phyloP scores from a whole-genome alignment of 2,113 vertebrate species.

The Stegostoma tigrinum region DNA sequence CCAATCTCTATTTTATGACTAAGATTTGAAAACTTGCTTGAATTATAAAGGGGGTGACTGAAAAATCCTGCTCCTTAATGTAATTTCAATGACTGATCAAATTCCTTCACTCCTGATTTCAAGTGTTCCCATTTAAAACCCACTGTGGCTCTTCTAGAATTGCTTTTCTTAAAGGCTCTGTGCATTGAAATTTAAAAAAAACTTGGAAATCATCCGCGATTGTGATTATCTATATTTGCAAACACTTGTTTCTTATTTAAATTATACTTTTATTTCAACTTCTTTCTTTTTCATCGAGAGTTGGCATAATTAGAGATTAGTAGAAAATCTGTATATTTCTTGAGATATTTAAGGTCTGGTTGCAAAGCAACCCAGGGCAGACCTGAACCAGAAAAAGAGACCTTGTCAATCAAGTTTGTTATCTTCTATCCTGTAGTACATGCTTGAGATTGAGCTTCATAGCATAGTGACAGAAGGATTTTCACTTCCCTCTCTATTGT shows the following conservation, averaged over 20 bases:
- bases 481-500: background rate
- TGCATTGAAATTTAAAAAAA: background rate
- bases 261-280: background rate
- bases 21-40: background rate
- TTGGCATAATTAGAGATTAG: background rate
- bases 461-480: background rate
- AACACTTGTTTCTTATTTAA: background rate
- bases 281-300: background rate
- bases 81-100: background rate
- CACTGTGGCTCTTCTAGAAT: background rate
- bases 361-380: slow-evolving; percentile 3
- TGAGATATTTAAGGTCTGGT: background rate
- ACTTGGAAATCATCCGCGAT: background rate
- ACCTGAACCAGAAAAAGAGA: slow-evolving; percentile 11
- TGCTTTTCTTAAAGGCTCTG: background rate
- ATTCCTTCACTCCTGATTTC: background rate
- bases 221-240: no score
- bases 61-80: background rate
- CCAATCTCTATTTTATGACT: background rate
- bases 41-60: background rate
- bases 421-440: background rate
- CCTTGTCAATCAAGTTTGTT: slow-evolving; percentile 10
- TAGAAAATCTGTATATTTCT: background rate
- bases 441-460: no score
- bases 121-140: background rate